A percentile compares a stretch with the other conserved stretches of the same genome.
phyloP scores from a whole-genome alignment of 2,888 invertebrate genomes.

The Strigamia maritima region DNA sequence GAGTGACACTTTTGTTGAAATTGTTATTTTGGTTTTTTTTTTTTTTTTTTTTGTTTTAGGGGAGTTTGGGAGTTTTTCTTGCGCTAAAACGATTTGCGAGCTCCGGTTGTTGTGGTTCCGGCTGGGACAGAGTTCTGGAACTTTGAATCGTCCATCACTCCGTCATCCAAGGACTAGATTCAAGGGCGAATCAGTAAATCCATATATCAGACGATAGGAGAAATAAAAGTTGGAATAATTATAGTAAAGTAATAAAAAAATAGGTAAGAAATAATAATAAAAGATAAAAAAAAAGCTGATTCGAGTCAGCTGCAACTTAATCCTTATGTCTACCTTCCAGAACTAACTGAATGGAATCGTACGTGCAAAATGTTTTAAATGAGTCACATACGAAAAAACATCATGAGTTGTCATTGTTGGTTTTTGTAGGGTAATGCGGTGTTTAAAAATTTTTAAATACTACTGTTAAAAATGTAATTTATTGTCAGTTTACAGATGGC shows the following conservation, averaged over 20 bases:
- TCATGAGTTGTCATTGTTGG: too few species aligned
- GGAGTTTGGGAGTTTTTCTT: not conserved
- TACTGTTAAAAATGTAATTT: too few species aligned
- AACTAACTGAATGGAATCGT: not conserved
- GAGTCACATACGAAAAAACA: too few species aligned
- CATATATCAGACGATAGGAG: not conserved
- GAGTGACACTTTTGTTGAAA: too few species aligned
- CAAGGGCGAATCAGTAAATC: not conserved
- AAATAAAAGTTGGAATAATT: not conserved
- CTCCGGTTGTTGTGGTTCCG: not conserved
- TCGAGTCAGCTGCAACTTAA: not conserved
- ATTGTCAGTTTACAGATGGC: too few species aligned
- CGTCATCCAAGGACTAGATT: not conserved
- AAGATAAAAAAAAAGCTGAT: not conserved
- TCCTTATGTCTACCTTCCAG: conserved; percentile 4
- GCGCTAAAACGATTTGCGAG: conserved; percentile 6
- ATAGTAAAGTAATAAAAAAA: not conserved
- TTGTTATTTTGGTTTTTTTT: not conserved
- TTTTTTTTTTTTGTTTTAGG: too few species aligned
- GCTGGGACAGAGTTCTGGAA: conserved; percentile 11
- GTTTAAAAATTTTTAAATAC: too few species aligned
- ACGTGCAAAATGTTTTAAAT: not conserved
- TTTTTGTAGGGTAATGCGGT: too few species aligned
- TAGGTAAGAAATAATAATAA: not conserved
- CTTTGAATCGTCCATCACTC: not conserved